Conservation (phyloP, 2,113 vertebrate genomes). For the Strix aluco region DNA sequence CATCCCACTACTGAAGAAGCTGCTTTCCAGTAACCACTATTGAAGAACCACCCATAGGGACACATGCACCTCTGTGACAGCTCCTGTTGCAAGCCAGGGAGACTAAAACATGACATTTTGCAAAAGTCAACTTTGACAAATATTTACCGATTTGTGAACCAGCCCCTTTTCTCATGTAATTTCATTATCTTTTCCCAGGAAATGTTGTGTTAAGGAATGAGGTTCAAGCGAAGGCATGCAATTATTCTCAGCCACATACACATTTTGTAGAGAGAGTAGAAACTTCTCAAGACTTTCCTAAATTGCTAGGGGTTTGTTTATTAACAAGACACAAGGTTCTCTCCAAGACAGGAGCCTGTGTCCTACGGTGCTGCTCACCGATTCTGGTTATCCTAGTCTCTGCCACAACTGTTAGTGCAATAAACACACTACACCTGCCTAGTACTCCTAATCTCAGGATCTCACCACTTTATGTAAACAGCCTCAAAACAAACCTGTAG, state of each 20-base stretch:
- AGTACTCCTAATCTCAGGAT: background rate
- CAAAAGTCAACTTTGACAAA: background rate
- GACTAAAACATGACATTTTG: background rate
- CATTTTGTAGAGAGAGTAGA: background rate
- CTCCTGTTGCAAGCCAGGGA: background rate
- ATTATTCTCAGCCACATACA: background rate
- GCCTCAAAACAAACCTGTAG: background rate
- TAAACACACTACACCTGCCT: background rate
- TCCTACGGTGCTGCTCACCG: rapidly evolving
- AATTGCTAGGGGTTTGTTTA: background rate
- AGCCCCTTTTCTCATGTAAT: background rate
- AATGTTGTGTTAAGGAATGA: background rate
- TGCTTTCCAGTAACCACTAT: background rate
- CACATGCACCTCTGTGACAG: background rate
- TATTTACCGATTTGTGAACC: background rate
- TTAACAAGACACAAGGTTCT: background rate
- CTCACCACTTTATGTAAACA: background rate
- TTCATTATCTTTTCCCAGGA: background rate
- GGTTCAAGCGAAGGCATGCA: background rate
- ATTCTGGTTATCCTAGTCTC: background rate
- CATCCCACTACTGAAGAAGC: background rate
- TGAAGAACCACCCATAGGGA: background rate
- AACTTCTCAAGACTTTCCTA: background rate
- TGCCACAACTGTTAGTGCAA: background rate
- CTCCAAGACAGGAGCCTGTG: background rate